Base-by-base conservation (phyloP, 2,113 vertebrate species). In the Muscicapa adusta region DNA sequence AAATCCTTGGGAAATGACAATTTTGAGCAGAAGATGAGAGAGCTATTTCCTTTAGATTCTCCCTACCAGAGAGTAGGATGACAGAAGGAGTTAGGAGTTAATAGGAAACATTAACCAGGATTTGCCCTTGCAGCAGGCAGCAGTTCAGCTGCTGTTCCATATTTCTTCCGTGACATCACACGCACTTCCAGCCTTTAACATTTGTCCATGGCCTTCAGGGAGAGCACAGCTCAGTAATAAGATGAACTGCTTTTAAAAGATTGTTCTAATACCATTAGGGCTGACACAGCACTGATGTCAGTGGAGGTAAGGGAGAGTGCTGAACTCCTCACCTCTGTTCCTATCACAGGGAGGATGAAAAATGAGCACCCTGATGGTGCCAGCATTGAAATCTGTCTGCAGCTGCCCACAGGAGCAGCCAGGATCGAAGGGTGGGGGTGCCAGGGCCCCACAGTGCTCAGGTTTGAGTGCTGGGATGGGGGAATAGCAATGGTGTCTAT, bases 201-300 rank as follows among this genome's bases (percentile, higher is more conserved):
- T 84, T 96, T 94, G 85, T 93, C 85, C 83, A 11, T 23, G 82
- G 92, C 88, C 91, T 94, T 93, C 92, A 78, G 90, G 85, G 85
- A 83, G 85, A 16, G 48, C 70, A 93, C 36, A 53, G 85, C 85
- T 53, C 33, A 13, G 85, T 86, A 90, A 95, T 72, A 89, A 86
- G 88, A 92, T 84, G 57, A 89, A 92, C 51, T 50, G 83, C 79
- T 81, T 72, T 91, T 75, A 95, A 94, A 93, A 85, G 83, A 93
- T 88, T 84, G 88, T 33, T 84, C 45, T 91, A 95, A 95, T 88
- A 91, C 90, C 75, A 40, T 50, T 82, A 71, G 61, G 79, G 83
- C 92, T 96, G 91, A 96, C 83, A 93, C 91, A 93, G 94, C 91
- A 83, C 48, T 84, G 92, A 83, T 95, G 88, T 77, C 92, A 74